These are phyloP conservation scores for Aporophyla nigra DNA, from an alignment of 2,888 invertebrate genomes.

Conservation along the genomic window DNA sequence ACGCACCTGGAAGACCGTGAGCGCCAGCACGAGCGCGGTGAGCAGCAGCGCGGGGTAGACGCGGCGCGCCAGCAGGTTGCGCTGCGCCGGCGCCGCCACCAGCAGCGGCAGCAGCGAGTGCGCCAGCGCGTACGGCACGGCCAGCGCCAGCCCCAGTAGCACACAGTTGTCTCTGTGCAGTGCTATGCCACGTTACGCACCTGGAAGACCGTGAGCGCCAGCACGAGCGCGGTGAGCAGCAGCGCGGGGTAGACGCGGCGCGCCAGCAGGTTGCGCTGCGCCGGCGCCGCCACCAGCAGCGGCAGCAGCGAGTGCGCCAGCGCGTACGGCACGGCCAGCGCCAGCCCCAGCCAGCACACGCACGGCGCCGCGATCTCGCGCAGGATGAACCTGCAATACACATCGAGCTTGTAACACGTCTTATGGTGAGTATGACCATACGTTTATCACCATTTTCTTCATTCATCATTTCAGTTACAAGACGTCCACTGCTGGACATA, in stretches of 20 bases:
- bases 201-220: slow-evolving; percentile 94
- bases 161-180: no score
- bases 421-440: no score
- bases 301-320: slow-evolving; percentile 99
- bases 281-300: slow-evolving; percentile 91
- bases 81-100: no score
- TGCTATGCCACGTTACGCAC: neutral
- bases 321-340: slow-evolving; percentile 98
- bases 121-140: slow-evolving; percentile 99
- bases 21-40: no score
- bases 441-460: no score
- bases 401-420: fast-evolving
- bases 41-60: no score
- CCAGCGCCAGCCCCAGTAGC: slow-evolving; percentile 92
- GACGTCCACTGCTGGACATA: no score
- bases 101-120: slow-evolving; percentile 93
- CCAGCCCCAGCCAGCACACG: slow-evolving; percentile 96
- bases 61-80: no score
- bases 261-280: slow-evolving; percentile 91
- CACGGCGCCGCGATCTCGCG: slow-evolving; percentile 97
- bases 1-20: no score
- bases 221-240: slow-evolving; percentile 94
- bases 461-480: no score
- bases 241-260: slow-evolving; percentile 88
- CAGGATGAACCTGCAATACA: slow-evolving; percentile 92